Evolutionary conservation across 2,888 invertebrate species (phyloP).

Genomic region (Monopis laevigella): DNA sequence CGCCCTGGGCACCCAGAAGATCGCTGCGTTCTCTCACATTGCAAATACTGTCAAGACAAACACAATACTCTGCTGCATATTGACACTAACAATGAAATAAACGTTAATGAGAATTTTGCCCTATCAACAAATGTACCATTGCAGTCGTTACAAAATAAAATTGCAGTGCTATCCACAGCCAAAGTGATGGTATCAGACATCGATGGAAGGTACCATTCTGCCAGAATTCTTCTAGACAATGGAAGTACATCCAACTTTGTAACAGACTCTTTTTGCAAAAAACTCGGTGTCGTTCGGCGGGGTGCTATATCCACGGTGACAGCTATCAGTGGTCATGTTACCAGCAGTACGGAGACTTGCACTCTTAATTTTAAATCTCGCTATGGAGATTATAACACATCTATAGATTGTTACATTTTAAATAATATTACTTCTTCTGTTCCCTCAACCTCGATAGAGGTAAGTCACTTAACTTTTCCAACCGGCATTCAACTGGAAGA

Average conservation of each 20-base stretch:
- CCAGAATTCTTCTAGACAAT: neutral
- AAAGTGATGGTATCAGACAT: neutral
- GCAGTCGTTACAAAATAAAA: neutral
- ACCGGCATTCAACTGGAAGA: too few relatives aligned
- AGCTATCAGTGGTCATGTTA: constrained; percentile 21
- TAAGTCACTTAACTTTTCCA: constrained; percentile 19
- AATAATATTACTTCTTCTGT: too few relatives aligned
- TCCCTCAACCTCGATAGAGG: too few relatives aligned
- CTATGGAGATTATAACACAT: neutral
- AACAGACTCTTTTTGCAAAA: constrained; percentile 17
- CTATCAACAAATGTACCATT: neutral
- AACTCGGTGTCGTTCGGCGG: constrained; percentile 18
- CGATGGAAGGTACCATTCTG: constrained; percentile 5
- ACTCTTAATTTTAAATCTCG: constrained; percentile 4
- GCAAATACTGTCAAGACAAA: constrained; percentile 19
- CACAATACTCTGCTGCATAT: constrained; percentile 9
- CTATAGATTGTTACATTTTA: too few relatives aligned
- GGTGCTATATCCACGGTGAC: constrained; percentile 18
- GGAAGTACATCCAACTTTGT: constrained; percentile 19
- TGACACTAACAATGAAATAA: neutral
- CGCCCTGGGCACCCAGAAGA: constrained; percentile 14
- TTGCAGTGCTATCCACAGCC: neutral
- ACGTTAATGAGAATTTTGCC: neutral
- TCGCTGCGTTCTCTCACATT: constrained; percentile 18
- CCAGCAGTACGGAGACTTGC: constrained; percentile 18